Conservation (phyloP, 2,888 invertebrate species). For the Brachyopa scutellaris region DNA sequence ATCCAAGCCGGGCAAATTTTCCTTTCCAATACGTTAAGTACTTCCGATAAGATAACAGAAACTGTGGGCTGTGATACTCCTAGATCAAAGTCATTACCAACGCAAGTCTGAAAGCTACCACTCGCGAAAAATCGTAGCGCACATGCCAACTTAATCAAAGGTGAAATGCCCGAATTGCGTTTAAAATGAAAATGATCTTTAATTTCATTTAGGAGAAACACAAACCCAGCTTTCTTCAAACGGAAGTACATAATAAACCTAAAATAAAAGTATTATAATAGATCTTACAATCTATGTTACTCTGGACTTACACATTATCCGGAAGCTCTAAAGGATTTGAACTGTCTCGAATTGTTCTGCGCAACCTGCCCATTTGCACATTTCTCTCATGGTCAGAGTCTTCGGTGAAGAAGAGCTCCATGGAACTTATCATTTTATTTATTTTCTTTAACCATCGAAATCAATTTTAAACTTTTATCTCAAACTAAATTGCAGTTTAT, state of each 20-base stretch:
- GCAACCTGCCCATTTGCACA: background rate
- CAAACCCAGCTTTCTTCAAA: background rate
- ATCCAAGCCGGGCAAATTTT: conserved; percentile 15
- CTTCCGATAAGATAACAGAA: background rate
- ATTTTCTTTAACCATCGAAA: no score
- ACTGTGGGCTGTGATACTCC: no score
- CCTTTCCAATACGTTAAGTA: conserved; percentile 21
- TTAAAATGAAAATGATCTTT: background rate
- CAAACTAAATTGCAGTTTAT: no score
- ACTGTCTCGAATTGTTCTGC: background rate
- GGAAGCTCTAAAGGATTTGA: no score
- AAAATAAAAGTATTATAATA: no score
- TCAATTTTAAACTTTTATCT: no score
- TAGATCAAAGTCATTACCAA: background rate
- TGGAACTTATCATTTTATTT: no score
- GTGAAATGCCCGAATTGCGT: background rate
- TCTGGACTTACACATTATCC: background rate
- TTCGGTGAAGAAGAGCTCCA: background rate
- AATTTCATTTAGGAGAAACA: background rate
- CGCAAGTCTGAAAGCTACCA: background rate
- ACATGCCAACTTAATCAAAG: background rate
- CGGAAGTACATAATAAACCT: no score
- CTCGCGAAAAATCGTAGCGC: no score
- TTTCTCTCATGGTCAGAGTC: background rate
- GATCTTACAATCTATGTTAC: no score